Percentiles rank a stretch among this genome's conserved stretches.
phyloP scores from a whole-genome alignment of 2,888 invertebrate genomes.

The Ctena decussata region DNA sequence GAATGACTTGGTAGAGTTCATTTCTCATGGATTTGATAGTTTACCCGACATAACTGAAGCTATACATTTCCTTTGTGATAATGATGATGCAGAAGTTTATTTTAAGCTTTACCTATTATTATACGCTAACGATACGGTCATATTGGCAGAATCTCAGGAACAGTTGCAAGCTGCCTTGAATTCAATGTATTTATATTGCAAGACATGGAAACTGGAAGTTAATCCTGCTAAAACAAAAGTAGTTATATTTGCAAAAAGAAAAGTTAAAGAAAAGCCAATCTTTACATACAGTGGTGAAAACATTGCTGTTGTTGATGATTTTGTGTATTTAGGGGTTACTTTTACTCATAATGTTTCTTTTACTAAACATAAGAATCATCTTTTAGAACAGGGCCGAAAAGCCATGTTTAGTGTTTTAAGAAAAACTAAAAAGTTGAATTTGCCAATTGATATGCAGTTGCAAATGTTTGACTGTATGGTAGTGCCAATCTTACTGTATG shows the following conservation, averaged over 20 bases:
- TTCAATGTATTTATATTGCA: not conserved
- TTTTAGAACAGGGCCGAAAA: not conserved
- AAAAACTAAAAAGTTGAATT: not conserved
- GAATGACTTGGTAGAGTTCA: too few relatives aligned
- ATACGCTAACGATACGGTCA: not conserved
- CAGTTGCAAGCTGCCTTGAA: not conserved
- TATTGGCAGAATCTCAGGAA: not conserved
- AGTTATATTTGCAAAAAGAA: not conserved
- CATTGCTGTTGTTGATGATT: not conserved
- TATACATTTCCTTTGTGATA: not conserved
- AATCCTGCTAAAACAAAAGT: not conserved
- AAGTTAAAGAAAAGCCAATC: not conserved
- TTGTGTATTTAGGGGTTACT: not conserved
- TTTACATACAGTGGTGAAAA: slow-evolving; percentile 1
- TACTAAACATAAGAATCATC: not conserved
- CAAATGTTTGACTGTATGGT: slow-evolving; percentile 1
- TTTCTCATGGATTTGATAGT: not conserved
- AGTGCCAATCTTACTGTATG: not conserved
- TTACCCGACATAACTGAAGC: not conserved
- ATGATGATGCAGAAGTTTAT: not conserved
- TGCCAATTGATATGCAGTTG: not conserved
- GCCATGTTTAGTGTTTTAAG: not conserved
- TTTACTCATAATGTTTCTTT: not conserved
- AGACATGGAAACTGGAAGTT: not conserved
- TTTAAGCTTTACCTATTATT: not conserved